A percentile compares a stretch with the other conserved stretches of the same genome.
Conservation (phyloP, 92 coral and sea anemone species). For the Nematostella vectensis region DNA sequence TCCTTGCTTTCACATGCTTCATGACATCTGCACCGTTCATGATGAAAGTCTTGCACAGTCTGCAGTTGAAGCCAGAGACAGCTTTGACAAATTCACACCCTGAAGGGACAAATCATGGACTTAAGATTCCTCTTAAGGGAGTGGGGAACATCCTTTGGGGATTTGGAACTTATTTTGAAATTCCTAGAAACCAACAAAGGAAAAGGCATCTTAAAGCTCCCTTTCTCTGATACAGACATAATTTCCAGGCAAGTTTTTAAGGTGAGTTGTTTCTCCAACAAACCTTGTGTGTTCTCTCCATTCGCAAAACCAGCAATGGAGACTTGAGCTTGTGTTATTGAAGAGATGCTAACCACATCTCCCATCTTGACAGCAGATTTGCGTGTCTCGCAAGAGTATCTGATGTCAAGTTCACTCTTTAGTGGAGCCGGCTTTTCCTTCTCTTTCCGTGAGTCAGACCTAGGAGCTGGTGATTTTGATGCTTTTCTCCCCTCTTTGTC, state of each 20-base stretch:
- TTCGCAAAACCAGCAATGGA: constrained; percentile 73
- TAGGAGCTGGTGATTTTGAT: not conserved
- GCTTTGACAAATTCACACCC: constrained; percentile 99
- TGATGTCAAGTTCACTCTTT: constrained; percentile 29
- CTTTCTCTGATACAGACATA: too few relatives aligned
- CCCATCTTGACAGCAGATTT: constrained; percentile 80
- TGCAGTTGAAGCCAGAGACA: constrained; percentile 97
- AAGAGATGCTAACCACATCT: constrained; percentile 69
- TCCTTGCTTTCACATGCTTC: constrained; percentile 69
- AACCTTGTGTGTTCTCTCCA: constrained; percentile 74
- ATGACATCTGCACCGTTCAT: constrained; percentile 77
- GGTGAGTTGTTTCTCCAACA: too few relatives aligned
- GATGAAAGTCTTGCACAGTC: constrained; percentile 77
- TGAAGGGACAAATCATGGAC: constrained; percentile 12
- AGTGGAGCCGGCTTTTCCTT: constrained; percentile 2
- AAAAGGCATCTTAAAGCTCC: too few relatives aligned
- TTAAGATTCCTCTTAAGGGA: too few relatives aligned
- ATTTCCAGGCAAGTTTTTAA: too few relatives aligned
- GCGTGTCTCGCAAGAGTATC: constrained; percentile 73
- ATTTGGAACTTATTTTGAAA: too few relatives aligned
- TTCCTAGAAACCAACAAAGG: too few relatives aligned
- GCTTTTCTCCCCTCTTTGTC: not conserved
- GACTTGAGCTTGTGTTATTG: constrained; percentile 72
- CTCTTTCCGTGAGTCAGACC: too few relatives aligned
- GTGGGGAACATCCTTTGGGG: too few relatives aligned